phyloP scores from a whole-genome alignment of 2,797 vertebrate species.

The Scleropages formosus region DNA sequence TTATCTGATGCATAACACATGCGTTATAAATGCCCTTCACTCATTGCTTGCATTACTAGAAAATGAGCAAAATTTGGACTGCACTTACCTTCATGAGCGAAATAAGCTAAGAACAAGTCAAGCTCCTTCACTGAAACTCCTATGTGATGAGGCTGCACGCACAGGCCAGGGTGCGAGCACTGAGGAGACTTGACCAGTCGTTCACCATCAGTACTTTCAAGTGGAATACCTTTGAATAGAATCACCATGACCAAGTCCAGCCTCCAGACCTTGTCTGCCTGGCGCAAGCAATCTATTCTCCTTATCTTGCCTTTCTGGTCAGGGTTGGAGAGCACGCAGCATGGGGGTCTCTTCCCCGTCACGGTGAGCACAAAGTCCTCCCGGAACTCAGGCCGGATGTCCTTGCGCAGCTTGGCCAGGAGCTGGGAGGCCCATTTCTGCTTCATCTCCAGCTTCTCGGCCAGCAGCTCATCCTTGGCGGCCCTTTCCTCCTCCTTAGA shows the following conservation, averaged over 20 bases:
- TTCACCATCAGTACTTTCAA: slow-evolving; percentile 98
- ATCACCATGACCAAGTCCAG: slow-evolving; percentile 99
- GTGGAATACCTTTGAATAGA: slow-evolving; percentile 98
- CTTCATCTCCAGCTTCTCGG: slow-evolving; percentile 96
- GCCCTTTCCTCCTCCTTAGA: slow-evolving; percentile 98
- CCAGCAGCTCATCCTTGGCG: slow-evolving; percentile 94
- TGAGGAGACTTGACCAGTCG: slow-evolving; percentile 95
- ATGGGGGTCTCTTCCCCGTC: slow-evolving; percentile 93
- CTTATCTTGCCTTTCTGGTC: slow-evolving; percentile 99
- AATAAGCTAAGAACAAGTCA: slow-evolving; percentile 98
- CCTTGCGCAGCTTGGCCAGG: slow-evolving; percentile 94
- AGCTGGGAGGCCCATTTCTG: slow-evolving; percentile 98
- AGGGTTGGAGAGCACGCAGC: slow-evolving; percentile 97
- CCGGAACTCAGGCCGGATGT: slow-evolving; percentile 96
- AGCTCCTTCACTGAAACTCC: slow-evolving; percentile 98
- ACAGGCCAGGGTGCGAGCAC: slow-evolving; percentile 92
- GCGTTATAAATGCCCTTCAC: not conserved
- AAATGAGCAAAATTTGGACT: not conserved
- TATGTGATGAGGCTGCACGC: slow-evolving; percentile 97
- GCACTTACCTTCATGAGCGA: slow-evolving; percentile 90
- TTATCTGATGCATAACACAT: not conserved
- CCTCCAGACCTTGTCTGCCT: slow-evolving; percentile 98
- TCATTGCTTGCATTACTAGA: not conserved
- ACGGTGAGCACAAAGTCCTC: slow-evolving; percentile 98
- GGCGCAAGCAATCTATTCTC: slow-evolving; percentile 95